Evolutionary conservation across 2,113 vertebrate species (phyloP), one percentile per base, ranked within the genome.

Genomic region (Shinisaurus crocodilurus): DNA sequence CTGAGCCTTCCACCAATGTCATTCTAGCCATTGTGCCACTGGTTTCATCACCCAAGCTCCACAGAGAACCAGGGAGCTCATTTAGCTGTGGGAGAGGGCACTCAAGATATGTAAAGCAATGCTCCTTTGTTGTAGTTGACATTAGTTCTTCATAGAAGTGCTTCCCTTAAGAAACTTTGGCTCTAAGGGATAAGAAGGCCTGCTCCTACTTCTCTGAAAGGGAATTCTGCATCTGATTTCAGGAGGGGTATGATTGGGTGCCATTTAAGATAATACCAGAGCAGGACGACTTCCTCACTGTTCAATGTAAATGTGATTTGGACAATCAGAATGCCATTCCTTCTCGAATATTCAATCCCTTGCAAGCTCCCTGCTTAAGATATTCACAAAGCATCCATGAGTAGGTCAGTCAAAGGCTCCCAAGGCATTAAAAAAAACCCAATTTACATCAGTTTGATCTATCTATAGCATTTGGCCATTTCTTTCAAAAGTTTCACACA

Each of bases 361-460:
- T 37, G 29, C 32, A 81, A 74, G 34, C 29, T 86, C 32, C n/a
- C 83, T 70, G 81, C 60, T 5, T 48, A 37, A 84, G 0, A 85
- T 88, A 86, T 20, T 85, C 93, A 87, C 25, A 83, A 90, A 93
- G 40, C 88, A 92, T 86, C 40, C 57, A 10, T 63, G 54, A 85
- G 57, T 60, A 65, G 23, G 65, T 77, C 48, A 70, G 79, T 80
- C 0, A 0, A 86, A 0, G 0, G 27, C 69, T 76, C 50, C 72
- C 5, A 20, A 67, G 57, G 40, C 34, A 81, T 81, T 54, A 74
- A 86, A 80, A 54, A 89, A 90, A 75, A n/a, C n/a, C 27, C 48
- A 40, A 69, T 85, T 34, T 86, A 43, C 48, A 67, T 43, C 25
- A 37, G 45, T 82, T 91, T 87, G 9, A 81, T 91, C 82, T 34